Percentiles rank a stretch among this genome's conserved stretches.
Conservation (phyloP, 2,888 invertebrate species). For the Poecilus cupreus region DNA sequence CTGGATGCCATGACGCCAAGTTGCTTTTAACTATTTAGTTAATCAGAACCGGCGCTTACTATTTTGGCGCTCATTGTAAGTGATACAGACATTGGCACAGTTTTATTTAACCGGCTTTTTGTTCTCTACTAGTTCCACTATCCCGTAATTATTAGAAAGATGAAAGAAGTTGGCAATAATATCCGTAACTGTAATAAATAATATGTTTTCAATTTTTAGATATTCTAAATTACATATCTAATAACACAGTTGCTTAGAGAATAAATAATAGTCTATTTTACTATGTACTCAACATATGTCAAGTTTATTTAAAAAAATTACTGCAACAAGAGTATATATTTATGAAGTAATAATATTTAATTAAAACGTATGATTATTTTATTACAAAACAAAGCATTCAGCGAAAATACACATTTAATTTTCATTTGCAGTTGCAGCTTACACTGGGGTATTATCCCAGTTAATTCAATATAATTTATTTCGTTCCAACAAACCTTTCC, state of each 20-base stretch:
- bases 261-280: too few species aligned
- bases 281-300: too few species aligned
- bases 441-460: background rate
- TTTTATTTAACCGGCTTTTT: constrained; percentile 18
- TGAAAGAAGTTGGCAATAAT: too few species aligned
- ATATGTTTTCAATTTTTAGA: too few species aligned
- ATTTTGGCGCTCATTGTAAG: constrained; percentile 13
- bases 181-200: too few species aligned
- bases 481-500: background rate
- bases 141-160: too few species aligned
- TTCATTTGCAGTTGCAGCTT: constrained; percentile 21
- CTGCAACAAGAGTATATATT: background rate
- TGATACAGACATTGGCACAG: constrained; percentile 8
- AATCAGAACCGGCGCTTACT: constrained; percentile 5
- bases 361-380: background rate
- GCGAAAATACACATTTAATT: background rate
- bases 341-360: background rate
- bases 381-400: background rate
- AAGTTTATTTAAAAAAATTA: background rate
- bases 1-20: constrained; percentile 15
- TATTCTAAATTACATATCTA: too few species aligned
- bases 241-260: too few species aligned
- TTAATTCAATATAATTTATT: constrained; percentile 35
- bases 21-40: background rate
- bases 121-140: background rate